These are phyloP conservation scores for Ectropis grisescens DNA, from an alignment of 1,140 invertebrate genomes.

Conservation along the genomic window DNA sequence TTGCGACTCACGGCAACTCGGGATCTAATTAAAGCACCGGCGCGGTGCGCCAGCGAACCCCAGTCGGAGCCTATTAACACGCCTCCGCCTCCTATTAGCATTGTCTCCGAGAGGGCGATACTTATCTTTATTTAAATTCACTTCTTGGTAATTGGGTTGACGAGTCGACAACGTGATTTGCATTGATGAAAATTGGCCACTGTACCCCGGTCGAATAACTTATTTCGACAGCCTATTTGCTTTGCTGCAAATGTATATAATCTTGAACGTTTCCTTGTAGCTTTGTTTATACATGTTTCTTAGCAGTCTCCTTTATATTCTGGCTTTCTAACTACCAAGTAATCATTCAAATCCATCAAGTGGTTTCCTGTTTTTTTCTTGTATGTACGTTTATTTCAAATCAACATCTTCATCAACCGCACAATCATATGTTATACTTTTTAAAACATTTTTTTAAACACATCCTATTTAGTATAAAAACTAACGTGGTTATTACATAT, in stretches of 20 bases:
- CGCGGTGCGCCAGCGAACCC: slow-evolving; percentile 36
- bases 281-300: no score
- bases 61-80: slow-evolving; percentile 60
- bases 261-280: no score
- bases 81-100: slow-evolving; percentile 64
- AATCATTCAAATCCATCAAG: no score
- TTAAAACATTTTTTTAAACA: no score
- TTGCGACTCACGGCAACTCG: slow-evolving; percentile 57
- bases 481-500: no score
- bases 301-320: no score
- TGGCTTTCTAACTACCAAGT: no score
- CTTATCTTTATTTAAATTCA: slow-evolving; percentile 71
- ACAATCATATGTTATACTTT: no score
- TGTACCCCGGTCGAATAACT: slow-evolving; percentile 42
- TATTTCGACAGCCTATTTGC: slow-evolving; percentile 48
- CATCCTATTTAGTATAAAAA: no score
- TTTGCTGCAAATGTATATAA: slow-evolving; percentile 32
- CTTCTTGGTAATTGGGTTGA: slow-evolving; percentile 69
- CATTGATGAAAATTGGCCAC: slow-evolving; percentile 66
- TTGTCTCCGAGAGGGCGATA: slow-evolving; percentile 67
- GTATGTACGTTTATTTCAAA: no score
- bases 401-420: no score
- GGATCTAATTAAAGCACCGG: slow-evolving; percentile 61
- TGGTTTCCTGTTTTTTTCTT: no score
- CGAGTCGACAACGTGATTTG: slow-evolving; percentile 69